phyloP scores from a whole-genome alignment of 2,888 invertebrate species.

The Mesodorylaimus sp. region DNA sequence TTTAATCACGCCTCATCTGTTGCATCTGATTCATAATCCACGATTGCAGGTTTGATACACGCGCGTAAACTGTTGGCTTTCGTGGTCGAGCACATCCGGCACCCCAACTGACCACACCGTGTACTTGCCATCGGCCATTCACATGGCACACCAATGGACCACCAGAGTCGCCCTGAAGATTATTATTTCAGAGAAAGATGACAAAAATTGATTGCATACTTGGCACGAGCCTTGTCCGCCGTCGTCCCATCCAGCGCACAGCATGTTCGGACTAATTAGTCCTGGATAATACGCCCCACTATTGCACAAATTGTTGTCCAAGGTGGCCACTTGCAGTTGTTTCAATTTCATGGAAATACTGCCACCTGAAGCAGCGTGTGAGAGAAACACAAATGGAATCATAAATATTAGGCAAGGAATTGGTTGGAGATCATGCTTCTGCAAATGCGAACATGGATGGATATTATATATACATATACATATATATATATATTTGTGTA shows the following conservation, averaged over 20 bases:
- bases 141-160: conserved; percentile 6
- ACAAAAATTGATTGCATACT: too few relatives aligned
- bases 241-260: conserved; percentile 73
- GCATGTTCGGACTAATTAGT: neutral
- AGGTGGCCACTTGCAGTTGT: too few relatives aligned
- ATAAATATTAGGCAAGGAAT: too few relatives aligned
- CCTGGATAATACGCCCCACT: neutral
- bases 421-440: too few relatives aligned
- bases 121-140: conserved; percentile 4
- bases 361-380: too few relatives aligned
- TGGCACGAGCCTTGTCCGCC: conserved; percentile 72
- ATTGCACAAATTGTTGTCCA: neutral
- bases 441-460: too few relatives aligned
- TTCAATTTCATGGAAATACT: too few relatives aligned
- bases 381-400: too few relatives aligned
- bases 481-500: too few relatives aligned
- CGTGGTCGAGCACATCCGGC: conserved; percentile 3
- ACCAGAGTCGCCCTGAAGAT: conserved; percentile 9
- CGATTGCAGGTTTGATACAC: neutral
- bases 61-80: conserved; percentile 2
- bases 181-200: too few relatives aligned
- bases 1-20: too few relatives aligned
- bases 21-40: neutral
- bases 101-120: conserved; percentile 7
- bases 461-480: too few relatives aligned